Base-by-base conservation (phyloP, 2,113 vertebrate genomes). In the Peromyscus polionotus region DNA sequence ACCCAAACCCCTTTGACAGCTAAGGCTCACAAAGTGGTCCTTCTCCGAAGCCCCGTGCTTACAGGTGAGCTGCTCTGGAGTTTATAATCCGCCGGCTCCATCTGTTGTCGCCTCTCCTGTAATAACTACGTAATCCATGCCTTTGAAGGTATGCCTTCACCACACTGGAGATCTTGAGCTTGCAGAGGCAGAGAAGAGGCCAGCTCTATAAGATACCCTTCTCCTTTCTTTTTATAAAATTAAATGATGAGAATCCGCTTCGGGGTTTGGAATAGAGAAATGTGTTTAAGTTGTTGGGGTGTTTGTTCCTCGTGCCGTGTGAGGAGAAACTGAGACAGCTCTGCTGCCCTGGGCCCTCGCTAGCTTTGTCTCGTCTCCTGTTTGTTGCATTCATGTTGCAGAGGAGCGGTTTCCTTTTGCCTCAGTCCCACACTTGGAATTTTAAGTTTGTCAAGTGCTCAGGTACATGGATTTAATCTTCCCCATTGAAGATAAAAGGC, bases 321-420 rank as follows among this genome's bases (percentile, higher is more conserved):
- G 13, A 59, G 6, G 12, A 9, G 86, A 45, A 24, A 24, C 4
- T 14, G n/a, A 59, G 20, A 11, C 67, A 61, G 75, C 63, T 45
- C 54, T 12, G 0, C 4, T 4, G 22, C 5, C 33, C 63, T 9
- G 1, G 3, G 3, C 7, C 42, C 9, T 0, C 0, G 1, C 19
- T 3, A 0, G n/a, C 57, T 42, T 26, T 20, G 10, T 45, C n/a
- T 65, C 10, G 20, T 6, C 4, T 70, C 22, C 5, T n/a, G n/a
- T 24, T 6, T 0, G 12, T 70, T 11, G 16, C 4, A 0, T 10
- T 20, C 3, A 16, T 9, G 0, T 4, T 28, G 9, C 48, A 31
- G 33, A 63, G 19, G 26, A 85, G 36, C 59, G 0, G 0, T 17
- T 0, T 28, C 39, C n/a, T 75, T 67, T 36, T 36, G 14, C 88